Conservation (phyloP, 2,797 vertebrate genomes). For the Macroramphosus scolopax region DNA sequence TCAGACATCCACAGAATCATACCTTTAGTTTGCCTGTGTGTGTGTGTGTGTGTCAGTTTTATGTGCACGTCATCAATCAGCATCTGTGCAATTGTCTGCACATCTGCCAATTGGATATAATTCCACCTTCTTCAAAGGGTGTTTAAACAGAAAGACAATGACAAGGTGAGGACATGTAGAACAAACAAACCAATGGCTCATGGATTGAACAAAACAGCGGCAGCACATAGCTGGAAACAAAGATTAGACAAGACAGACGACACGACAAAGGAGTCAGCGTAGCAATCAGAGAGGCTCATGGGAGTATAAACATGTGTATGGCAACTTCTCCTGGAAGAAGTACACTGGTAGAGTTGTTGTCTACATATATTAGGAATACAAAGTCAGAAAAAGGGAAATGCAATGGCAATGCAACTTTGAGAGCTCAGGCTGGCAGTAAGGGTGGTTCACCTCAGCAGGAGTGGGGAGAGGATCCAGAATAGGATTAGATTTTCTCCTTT, state of each 20-base stretch:
- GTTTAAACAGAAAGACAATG: slow-evolving; percentile 53
- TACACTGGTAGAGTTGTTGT: slow-evolving; percentile 16
- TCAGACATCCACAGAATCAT: slow-evolving; percentile 38
- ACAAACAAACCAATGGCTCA: slow-evolving; percentile 42
- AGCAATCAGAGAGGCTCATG: slow-evolving; percentile 59
- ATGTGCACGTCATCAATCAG: slow-evolving; percentile 22
- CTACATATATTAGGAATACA: background rate
- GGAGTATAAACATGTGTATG: slow-evolving; percentile 40
- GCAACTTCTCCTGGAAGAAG: slow-evolving; percentile 14
- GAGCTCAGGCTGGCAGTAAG: slow-evolving; percentile 20
- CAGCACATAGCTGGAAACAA: slow-evolving; percentile 39
- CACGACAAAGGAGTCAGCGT: slow-evolving; percentile 54
- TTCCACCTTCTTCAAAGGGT: slow-evolving; percentile 40
- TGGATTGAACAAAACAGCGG: slow-evolving; percentile 18
- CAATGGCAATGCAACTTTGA: slow-evolving; percentile 12
- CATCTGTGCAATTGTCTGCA: slow-evolving; percentile 37
- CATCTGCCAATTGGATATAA: slow-evolving; percentile 40
- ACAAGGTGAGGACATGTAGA: slow-evolving; percentile 47
- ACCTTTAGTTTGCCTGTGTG: slow-evolving; percentile 19
- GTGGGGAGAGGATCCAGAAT: slow-evolving; percentile 23
- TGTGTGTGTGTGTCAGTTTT: slow-evolving; percentile 4
- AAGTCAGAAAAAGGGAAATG: too few relatives aligned
- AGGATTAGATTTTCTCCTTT: slow-evolving; percentile 29
- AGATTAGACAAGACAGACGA: slow-evolving; percentile 59
- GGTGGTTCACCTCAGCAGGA: slow-evolving; percentile 55